Evolutionary conservation across 2,888 invertebrate species (phyloP), one percentile per base, ranked within the genome.

Genomic region (Gastracanthus pulcherrimus): DNA sequence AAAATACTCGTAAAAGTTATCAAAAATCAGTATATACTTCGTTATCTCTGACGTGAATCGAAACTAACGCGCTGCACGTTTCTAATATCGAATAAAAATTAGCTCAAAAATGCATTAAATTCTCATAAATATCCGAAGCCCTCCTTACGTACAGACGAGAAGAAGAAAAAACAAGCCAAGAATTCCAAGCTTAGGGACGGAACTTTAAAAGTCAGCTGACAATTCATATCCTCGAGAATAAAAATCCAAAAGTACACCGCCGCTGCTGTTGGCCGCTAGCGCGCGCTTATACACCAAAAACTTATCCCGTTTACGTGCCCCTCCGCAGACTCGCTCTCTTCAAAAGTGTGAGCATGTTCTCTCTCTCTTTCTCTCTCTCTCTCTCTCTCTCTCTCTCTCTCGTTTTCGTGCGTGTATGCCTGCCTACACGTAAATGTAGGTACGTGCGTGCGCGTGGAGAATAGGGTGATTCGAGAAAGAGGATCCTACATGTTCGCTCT

Each of bases 391-490:
- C 71, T 58, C 72, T 58, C 41, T 16, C 36, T 48, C 19, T 41
- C 64, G n/a, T 26, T 16, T 29, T 13, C 34, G 13, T 4, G n/a
- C 19, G 41, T 13, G 11, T 58, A 69, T 38, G 55, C 48, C 58
- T 45, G n/a, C 76, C 58, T 34, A 31, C 23, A 41, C 31, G 69
- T 60, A n/a, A 23, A 36, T 13, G 45, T 69, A 41, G 31, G 41
- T 38, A 9, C 29, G 66, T 36, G 66, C 60, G 60, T n/a, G 38
- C 48, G 38, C 58, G 51, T 64, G 36, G 76, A 71, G 76, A 81
- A 81, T 76, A 66, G 76, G 80, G 80, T 70, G 66, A 76, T 45
- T 81, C 45, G 71, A 70, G 76, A 70, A 64, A 76, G 70, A 69
- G 76, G 70, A 70, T 80, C 51, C 11, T 55, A 29, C 29, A 45